These are phyloP conservation scores for Streblospio benedicti DNA, from an alignment of 1,140 invertebrate species.

Conservation along the genomic window DNA sequence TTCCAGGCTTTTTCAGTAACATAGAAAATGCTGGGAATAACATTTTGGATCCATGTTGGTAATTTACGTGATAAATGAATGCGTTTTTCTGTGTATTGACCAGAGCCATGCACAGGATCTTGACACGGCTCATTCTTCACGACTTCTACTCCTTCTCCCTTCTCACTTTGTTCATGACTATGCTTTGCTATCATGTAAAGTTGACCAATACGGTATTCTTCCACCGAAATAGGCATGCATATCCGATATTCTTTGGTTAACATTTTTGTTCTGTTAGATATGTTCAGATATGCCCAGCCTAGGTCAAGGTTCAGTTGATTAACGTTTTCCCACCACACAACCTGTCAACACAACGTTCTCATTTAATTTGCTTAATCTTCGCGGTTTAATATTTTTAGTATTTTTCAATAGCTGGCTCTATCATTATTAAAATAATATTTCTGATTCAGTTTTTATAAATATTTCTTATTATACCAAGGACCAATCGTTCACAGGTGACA, in stretches of 20 bases:
- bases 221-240: slow-evolving; percentile 81
- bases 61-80: slow-evolving; percentile 77
- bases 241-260: slow-evolving; percentile 81
- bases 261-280: slow-evolving; percentile 48
- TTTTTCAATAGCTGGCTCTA: too few relatives aligned
- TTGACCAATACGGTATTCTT: slow-evolving; percentile 87
- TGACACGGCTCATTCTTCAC: slow-evolving; percentile 71
- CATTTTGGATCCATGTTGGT: neutral
- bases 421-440: too few relatives aligned
- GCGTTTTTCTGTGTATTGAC: slow-evolving; percentile 83
- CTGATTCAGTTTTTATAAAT: too few relatives aligned
- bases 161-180: slow-evolving; percentile 78
- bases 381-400: too few relatives aligned
- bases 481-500: too few relatives aligned
- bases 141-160: slow-evolving; percentile 86
- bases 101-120: slow-evolving; percentile 69
- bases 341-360: too few relatives aligned
- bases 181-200: slow-evolving; percentile 91
- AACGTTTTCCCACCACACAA: too few relatives aligned
- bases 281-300: neutral
- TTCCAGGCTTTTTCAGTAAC: slow-evolving; percentile 91
- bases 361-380: too few relatives aligned
- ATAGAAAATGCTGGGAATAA: slow-evolving; percentile 83
- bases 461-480: too few relatives aligned
- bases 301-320: too few relatives aligned